Conservation (phyloP, 2,797 vertebrate species). For the Parauchenoglanis punctatus region DNA sequence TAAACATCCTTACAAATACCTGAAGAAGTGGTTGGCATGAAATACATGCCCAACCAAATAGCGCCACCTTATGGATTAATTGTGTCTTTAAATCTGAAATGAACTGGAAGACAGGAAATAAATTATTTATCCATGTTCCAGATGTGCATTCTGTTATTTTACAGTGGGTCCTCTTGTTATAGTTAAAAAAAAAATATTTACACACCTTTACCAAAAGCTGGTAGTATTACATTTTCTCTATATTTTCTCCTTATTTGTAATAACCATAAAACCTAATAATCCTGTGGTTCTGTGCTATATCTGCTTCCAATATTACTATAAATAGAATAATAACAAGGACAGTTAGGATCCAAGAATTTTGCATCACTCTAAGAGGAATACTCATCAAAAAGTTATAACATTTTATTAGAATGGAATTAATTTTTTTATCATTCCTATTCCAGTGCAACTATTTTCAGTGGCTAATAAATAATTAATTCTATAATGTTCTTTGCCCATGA, state of each 20-base stretch:
- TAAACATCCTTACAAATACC: background rate
- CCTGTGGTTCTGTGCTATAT: background rate
- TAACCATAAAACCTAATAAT: background rate
- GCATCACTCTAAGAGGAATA: background rate
- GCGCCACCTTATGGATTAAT: background rate
- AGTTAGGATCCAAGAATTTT: background rate
- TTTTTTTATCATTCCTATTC: background rate
- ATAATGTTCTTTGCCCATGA: background rate
- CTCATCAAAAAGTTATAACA: background rate
- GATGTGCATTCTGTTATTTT: background rate
- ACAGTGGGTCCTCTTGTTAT: background rate
- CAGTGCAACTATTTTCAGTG: background rate
- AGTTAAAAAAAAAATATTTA: background rate
- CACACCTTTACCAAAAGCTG: background rate
- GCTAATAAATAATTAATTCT: background rate
- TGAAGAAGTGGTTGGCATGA: too few relatives aligned
- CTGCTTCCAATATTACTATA: background rate
- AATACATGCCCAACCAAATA: background rate
- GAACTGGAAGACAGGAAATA: background rate
- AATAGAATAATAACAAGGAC: background rate
- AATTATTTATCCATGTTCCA: background rate
- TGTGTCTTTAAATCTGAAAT: background rate
- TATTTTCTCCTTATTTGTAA: background rate
- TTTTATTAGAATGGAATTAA: background rate
- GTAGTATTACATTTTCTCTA: background rate